These are phyloP conservation scores for Pseudomyrmex cubaensis DNA, from an alignment of 1,140 invertebrate species.

Conservation along the genomic window DNA sequence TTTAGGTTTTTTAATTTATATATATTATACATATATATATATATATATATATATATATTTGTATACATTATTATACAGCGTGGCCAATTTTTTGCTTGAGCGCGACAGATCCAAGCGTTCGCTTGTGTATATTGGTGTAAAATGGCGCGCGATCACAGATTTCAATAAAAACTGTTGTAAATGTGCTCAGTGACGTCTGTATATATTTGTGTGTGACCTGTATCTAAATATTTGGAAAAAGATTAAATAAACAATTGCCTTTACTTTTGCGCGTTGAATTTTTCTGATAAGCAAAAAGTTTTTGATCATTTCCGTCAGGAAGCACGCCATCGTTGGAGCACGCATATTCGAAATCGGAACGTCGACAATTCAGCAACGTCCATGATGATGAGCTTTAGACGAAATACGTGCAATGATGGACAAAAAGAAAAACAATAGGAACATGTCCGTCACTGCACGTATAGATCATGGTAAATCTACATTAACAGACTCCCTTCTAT, in stretches of 20 bases:
- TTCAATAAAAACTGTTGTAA: conserved; percentile 76
- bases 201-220: conserved; percentile 82
- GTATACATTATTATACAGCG: conserved; percentile 38
- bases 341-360: conserved; percentile 89
- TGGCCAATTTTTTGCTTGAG: conserved; percentile 37
- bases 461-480: conserved; percentile 99
- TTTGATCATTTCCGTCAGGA: conserved; percentile 83
- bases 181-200: conserved; percentile 80
- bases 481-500: conserved; percentile 99
- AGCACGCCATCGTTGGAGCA: conserved; percentile 94
- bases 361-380: conserved; percentile 92
- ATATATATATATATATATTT: conserved; percentile 50
- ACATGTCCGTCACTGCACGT: conserved; percentile 99
- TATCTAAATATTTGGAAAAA: conserved; percentile 71
- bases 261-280: conserved; percentile 58
- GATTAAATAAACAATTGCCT: conserved; percentile 70
- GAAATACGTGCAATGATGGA: conserved; percentile 99
- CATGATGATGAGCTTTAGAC: conserved; percentile 99
- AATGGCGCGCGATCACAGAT: conserved; percentile 66
- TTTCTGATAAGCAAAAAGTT: not conserved
- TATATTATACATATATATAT: conserved; percentile 44
- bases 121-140: conserved; percentile 66
- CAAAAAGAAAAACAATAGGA: conserved; percentile 99
- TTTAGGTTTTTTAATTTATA: conserved; percentile 75
- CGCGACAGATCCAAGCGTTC: conserved; percentile 59